Percentiles rank a stretch among this genome's conserved stretches.
Evolutionary conservation across 2,888 invertebrate species (phyloP).

Genomic region (Agonopterix alstromeriana): DNA sequence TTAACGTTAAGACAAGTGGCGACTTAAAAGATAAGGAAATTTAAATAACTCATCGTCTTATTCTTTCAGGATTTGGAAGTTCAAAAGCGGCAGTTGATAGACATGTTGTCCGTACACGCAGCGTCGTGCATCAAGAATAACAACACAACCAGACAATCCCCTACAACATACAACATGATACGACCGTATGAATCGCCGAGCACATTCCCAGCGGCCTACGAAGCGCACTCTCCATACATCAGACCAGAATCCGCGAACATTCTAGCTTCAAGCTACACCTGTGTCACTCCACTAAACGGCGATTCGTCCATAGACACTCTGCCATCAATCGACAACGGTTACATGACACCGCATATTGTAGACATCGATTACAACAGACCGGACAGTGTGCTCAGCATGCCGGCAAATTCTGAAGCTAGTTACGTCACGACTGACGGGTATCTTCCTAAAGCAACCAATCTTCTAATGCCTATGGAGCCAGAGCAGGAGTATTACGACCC

Average conservation of each 20-base stretch:
- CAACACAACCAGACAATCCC: constrained; percentile 54
- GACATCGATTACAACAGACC: constrained; percentile 60
- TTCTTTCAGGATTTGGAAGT: constrained; percentile 83
- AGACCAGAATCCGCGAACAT: constrained; percentile 72
- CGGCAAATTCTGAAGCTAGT: constrained; percentile 42
- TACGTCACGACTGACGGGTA: constrained; percentile 61
- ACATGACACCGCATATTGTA: constrained; percentile 52
- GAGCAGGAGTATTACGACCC: constrained; percentile 72
- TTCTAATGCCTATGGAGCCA: constrained; percentile 73
- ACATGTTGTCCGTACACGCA: constrained; percentile 86
- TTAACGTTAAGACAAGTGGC: too few species aligned
- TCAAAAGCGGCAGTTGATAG: constrained; percentile 85
- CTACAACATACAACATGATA: constrained; percentile 58
- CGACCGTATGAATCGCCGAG: constrained; percentile 62
- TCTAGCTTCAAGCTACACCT: constrained; percentile 67
- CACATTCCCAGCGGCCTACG: constrained; percentile 63
- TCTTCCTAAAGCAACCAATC: constrained; percentile 60
- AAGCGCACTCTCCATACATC: constrained; percentile 67
- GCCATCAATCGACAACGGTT: constrained; percentile 55
- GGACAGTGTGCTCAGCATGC: constrained; percentile 64
- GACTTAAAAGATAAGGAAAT: too few species aligned
- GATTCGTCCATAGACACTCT: constrained; percentile 61
- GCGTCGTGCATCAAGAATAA: constrained; percentile 81
- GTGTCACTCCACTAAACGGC: constrained; percentile 53
- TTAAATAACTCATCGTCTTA: too few species aligned